Evolutionary conservation across 2,113 vertebrate genomes (phyloP), one percentile per base, ranked within the genome.

Genomic region (Porphyrio hochstetteri): DNA sequence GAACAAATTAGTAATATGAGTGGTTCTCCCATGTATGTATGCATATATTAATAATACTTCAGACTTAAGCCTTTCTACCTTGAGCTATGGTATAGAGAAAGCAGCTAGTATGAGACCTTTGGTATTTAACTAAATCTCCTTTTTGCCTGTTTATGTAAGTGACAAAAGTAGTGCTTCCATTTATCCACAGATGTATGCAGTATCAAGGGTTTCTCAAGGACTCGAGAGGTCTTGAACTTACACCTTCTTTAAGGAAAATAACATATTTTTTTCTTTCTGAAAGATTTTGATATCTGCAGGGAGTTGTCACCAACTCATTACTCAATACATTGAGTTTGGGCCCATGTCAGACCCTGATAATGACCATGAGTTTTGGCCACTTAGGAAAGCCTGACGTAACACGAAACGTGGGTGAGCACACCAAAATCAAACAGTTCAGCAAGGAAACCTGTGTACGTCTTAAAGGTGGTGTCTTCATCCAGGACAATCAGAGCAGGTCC

Each of bases 41-140:
- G 46, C 19, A 64, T 60, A 42, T 71, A 59, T 52, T 48, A 79
- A 63, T 67, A 56, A 35, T 77, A 15, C 19, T 59, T 55, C 74
- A 20, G 36, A 74, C 68, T 90, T 88, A 40, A 65, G 28, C 21
- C 60, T 81, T 93, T 96, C 79, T 71, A 31, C 56, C 46, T 88
- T 78, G 13, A 56, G 55, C 50, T 82, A 5, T 35, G 23, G 8
- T 60, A n/a, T n/a, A 31, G 65, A 84, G 38, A 64, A 81, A 81
- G 42, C 48, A 35, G 1, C 18, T 48, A 67, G 38, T 46, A 10
- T 35, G 75, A 74, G 29, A 50, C 16, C 14, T 13, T 35, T 24
- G 21, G 70, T 88, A 68, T 74, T 90, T 63, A 80, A 31, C 35
- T 83, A 1, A 11, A 56, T 84, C 75, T 84, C 23, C 24, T 71